Evolutionary conservation across 2,113 vertebrate genomes (phyloP).

Genomic region (Pteruthius melanotis): DNA sequence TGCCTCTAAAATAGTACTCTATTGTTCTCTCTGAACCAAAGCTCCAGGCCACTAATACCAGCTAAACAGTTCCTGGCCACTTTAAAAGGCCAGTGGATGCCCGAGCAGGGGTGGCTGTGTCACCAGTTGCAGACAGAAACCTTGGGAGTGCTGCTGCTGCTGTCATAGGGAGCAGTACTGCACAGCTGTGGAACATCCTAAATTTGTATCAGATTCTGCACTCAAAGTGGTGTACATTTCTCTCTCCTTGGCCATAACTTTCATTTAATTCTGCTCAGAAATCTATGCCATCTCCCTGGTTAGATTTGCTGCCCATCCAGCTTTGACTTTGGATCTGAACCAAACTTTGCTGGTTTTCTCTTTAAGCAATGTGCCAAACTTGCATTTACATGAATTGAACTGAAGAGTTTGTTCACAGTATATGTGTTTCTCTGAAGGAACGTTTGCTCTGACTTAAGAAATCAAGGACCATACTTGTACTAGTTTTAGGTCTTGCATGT

Average conservation of each 20-base stretch:
- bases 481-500: background rate
- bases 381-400: background rate
- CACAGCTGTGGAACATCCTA: background rate
- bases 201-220: background rate
- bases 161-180: background rate
- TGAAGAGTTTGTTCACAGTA: background rate
- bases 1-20: slow-evolving; percentile 56
- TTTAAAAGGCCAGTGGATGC: background rate
- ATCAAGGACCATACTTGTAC: background rate
- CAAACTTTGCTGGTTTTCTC: background rate
- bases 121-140: background rate
- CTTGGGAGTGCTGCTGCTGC: background rate
- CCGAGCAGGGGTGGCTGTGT: background rate
- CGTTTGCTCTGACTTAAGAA: background rate
- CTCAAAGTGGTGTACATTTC: background rate
- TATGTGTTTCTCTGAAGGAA: background rate
- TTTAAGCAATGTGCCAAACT: background rate
- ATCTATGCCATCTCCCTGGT: background rate
- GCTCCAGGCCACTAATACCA: slow-evolving; percentile 44
- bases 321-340: background rate
- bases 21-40: slow-evolving; percentile 49
- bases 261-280: background rate
- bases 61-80: slow-evolving; percentile 18
- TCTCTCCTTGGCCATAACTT: background rate
- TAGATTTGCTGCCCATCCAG: background rate